phyloP scores from a whole-genome alignment of 2,113 vertebrate species.

The Paralichthys olivaceus region DNA sequence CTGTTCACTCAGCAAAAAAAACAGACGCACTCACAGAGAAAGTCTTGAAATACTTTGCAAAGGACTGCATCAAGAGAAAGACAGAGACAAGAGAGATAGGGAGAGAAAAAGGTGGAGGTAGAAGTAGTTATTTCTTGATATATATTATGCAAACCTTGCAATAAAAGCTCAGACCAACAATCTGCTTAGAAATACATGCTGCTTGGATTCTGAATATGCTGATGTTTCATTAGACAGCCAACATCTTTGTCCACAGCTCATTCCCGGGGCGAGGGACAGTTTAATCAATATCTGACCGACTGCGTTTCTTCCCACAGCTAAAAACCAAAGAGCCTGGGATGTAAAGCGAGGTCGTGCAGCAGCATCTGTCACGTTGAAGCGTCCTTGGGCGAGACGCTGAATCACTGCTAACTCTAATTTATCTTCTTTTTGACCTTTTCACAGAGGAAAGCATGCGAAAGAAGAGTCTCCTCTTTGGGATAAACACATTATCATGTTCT shows the following conservation, averaged over 20 bases:
- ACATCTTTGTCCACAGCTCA: conserved; percentile 56
- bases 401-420: conserved; percentile 48
- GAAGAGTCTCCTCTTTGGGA: conserved; percentile 7
- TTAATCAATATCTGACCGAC: conserved; percentile 69
- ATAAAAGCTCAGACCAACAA: conserved; percentile 30
- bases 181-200: conserved; percentile 10
- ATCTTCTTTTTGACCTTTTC: conserved; percentile 33
- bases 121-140: conserved; percentile 21
- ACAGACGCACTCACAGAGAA: conserved; percentile 9
- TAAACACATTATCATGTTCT: conserved; percentile 31
- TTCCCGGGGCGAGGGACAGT: conserved; percentile 41
- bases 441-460: neutral
- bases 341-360: conserved; percentile 44
- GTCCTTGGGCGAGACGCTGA: conserved; percentile 54
- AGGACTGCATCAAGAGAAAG: conserved; percentile 30
- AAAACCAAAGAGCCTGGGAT: conserved; percentile 43
- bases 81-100: neutral
- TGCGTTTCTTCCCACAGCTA: conserved; percentile 39
- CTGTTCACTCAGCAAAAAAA: conserved; percentile 14
- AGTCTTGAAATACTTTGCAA: conserved; percentile 13
- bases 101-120: neutral
- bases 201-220: conserved; percentile 39
- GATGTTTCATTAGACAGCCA: conserved; percentile 47
- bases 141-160: conserved; percentile 48
- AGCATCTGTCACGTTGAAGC: conserved; percentile 44